Conservation (phyloP, 1,140 invertebrate genomes). For the Laupala kohalensis region DNA sequence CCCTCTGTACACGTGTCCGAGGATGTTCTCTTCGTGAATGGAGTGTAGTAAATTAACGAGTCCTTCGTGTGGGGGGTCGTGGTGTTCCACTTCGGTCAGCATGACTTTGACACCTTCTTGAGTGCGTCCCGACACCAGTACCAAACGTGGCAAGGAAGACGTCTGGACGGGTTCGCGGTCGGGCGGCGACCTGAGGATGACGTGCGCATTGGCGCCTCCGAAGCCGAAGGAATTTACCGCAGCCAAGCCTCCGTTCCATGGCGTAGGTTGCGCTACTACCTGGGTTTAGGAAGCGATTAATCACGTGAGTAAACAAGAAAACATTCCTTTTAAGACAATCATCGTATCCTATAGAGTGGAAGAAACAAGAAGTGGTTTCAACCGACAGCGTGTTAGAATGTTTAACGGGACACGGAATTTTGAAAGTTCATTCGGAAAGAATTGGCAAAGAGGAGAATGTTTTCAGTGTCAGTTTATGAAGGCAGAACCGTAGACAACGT, state of each 20-base stretch:
- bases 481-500: no score
- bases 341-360: no score
- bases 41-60: background rate
- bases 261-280: conserved; percentile 47
- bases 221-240: conserved; percentile 48
- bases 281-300: no score
- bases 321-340: no score
- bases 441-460: no score
- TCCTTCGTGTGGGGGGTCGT: conserved; percentile 11
- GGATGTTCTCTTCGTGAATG: background rate
- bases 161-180: conserved; percentile 33
- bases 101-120: conserved; percentile 55
- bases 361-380: no score
- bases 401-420: no score
- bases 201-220: conserved; percentile 49
- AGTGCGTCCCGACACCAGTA: conserved; percentile 49
- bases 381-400: no score
- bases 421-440: no score
- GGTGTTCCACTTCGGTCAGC: conserved; percentile 39
- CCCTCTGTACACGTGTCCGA: background rate
- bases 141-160: conserved; percentile 51
- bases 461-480: no score
- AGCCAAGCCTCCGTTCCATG: conserved; percentile 43
- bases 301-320: no score
- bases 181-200: conserved; percentile 41